phyloP scores from a whole-genome alignment of 2,888 invertebrate genomes.

The Nomada ferruginata region DNA sequence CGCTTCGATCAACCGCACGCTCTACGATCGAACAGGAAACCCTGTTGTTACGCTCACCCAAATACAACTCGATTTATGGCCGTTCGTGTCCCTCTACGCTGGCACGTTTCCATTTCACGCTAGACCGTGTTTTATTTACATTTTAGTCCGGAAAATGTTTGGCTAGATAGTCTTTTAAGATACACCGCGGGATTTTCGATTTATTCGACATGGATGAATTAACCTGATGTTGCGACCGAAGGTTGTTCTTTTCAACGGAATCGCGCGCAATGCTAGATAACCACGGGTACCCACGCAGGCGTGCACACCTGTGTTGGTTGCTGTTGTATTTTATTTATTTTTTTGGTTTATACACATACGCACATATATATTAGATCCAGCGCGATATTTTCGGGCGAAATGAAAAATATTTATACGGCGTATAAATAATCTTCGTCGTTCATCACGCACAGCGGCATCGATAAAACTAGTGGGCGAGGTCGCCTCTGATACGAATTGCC shows the following conservation, averaged over 20 bases:
- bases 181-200: slow-evolving; percentile 17
- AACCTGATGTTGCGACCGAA: neutral
- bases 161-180: slow-evolving; percentile 38
- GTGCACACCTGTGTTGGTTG: too few species aligned
- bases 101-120: slow-evolving; percentile 51
- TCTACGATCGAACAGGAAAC: slow-evolving; percentile 53
- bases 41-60: slow-evolving; percentile 48
- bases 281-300: neutral
- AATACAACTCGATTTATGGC: slow-evolving; percentile 55
- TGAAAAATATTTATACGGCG: slow-evolving; percentile 42
- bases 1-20: slow-evolving; percentile 68
- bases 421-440: slow-evolving; percentile 53
- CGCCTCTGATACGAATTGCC: slow-evolving; percentile 54
- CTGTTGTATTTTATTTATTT: neutral
- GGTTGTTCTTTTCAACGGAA: slow-evolving; percentile 27
- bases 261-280: slow-evolving; percentile 20
- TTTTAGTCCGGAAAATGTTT: slow-evolving; percentile 46
- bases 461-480: slow-evolving; percentile 44
- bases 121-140: slow-evolving; percentile 31
- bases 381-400: slow-evolving; percentile 27
- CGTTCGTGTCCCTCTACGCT: slow-evolving; percentile 32
- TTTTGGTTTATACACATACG: neutral
- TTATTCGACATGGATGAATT: slow-evolving; percentile 11
- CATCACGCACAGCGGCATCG: slow-evolving; percentile 38
- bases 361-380: slow-evolving; percentile 21